A percentile compares a stretch with the other conserved stretches of the same genome.
Conservation (phyloP, 2,797 vertebrate species). For the Oryzias sinensis region DNA sequence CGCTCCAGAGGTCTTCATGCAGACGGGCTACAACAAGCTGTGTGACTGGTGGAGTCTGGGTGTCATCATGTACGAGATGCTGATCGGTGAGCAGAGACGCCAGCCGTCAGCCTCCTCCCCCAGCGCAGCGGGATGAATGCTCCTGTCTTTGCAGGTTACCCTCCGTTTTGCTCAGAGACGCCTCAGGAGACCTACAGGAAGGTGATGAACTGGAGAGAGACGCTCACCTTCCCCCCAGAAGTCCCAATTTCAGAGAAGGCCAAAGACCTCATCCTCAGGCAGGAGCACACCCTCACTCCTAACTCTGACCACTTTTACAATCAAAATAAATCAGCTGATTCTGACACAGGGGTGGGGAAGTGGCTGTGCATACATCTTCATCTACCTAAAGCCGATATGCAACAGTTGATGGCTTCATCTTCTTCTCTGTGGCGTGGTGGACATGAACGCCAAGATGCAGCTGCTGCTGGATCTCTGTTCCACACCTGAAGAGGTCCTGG, state of each 20-base stretch:
- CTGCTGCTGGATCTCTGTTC: too few relatives aligned
- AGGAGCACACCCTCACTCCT: background rate
- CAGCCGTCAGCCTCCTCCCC: too few relatives aligned
- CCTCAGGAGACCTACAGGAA: constrained; percentile 98
- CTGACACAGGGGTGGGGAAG: too few relatives aligned
- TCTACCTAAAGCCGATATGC: too few relatives aligned
- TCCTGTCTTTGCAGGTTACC: constrained; percentile 82
- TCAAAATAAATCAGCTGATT: too few relatives aligned
- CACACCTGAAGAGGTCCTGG: too few relatives aligned
- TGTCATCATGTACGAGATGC: constrained; percentile 98
- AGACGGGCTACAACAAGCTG: constrained; percentile 95
- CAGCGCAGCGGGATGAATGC: too few relatives aligned
- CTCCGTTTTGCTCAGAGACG: constrained; percentile 97
- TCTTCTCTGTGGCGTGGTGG: too few relatives aligned
- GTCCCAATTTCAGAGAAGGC: constrained; percentile 98
- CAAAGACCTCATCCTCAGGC: constrained; percentile 97
- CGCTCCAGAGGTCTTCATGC: constrained; percentile 95
- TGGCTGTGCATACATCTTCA: too few relatives aligned
- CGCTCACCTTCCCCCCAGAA: constrained; percentile 93
- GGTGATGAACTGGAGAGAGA: constrained; percentile 99
- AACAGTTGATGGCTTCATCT: too few relatives aligned
- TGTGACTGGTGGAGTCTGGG: constrained; percentile 98
- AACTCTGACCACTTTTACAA: too few relatives aligned
- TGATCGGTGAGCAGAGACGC: constrained; percentile 83
- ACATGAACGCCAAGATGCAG: too few relatives aligned